Percentiles rank a stretch among this genome's conserved stretches.
phyloP scores from a whole-genome alignment of 2,113 vertebrate genomes.

The Seriola dumerili region DNA sequence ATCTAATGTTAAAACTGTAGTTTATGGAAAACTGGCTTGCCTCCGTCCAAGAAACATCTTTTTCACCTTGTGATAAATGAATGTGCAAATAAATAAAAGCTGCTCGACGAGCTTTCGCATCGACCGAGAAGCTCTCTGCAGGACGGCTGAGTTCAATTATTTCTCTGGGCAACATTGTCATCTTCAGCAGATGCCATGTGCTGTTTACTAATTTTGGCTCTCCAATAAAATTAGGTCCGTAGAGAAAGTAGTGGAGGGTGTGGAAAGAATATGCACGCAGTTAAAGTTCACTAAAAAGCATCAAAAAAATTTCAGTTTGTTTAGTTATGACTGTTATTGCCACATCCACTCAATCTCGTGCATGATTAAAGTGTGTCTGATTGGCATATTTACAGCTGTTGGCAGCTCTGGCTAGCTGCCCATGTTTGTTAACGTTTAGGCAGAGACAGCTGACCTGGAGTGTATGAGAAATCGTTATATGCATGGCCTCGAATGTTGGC shows the following conservation, averaged over 20 bases:
- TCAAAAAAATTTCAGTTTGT: not conserved
- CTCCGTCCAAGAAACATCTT: not conserved
- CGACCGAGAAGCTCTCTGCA: not conserved
- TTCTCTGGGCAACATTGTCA: not conserved
- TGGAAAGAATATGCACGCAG: not conserved
- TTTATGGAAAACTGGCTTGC: not conserved
- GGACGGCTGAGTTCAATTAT: not conserved
- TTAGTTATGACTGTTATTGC: not conserved
- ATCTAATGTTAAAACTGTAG: not conserved
- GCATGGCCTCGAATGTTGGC: not conserved
- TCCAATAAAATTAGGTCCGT: too few relatives aligned
- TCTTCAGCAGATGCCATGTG: not conserved
- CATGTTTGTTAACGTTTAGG: not conserved
- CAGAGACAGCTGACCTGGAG: conserved; percentile 1
- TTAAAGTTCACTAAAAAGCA: too few relatives aligned
- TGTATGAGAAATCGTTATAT: conserved; percentile 27
- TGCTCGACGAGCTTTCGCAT: conserved; percentile 10
- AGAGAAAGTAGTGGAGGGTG: not conserved
- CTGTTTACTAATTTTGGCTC: not conserved
- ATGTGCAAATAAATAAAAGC: not conserved
- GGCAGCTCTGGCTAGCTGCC: conserved; percentile 15
- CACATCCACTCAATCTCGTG: not conserved
- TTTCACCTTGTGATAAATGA: conserved; percentile 1
- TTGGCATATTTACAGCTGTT: conserved; percentile 20
- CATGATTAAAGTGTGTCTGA: conserved; percentile 1